Evolutionary conservation across 2,888 invertebrate species (phyloP), one percentile per base, ranked within the genome.

Genomic region (Buathra laborator): DNA sequence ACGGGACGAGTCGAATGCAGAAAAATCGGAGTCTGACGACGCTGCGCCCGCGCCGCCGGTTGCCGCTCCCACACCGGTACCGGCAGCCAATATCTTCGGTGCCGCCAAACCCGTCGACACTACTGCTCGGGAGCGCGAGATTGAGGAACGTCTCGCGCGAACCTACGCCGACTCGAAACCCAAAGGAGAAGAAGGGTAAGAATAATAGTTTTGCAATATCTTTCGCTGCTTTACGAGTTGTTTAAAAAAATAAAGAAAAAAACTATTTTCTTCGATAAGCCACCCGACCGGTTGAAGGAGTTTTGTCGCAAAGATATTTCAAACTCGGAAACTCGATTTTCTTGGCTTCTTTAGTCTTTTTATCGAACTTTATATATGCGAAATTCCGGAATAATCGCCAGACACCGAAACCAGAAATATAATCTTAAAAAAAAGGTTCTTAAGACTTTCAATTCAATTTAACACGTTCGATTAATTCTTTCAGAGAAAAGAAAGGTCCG

Each of bases 71-170:
- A 93, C 95, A 76, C 95, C 95, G 10, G 95, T 95, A 72, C 94
- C 96, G 1, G 95, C 96, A 0, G 96, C 96, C 67, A 97, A 97
- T 81, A 98, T 99, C 88, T 99, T 99, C 93, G 99, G 99, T n/a
- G 97, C 96, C 44, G 99, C 99, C 19, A 98, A 97, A 93, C 99
- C 99, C 0, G 99, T 99, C 0, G 98, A 99, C 93, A 99, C 99
- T 1, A 96, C 98, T 74, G 97, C 98, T 66, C 96, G 97, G 89
- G 98, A 99, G 91, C 95, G 97, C 76, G 97, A 98, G 94, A 99
- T 99, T 87, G 99, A 99, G 92, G 97, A 98, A 92, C 96, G 98
- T 88, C 94, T 98, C 71, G 96, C 96, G 44, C 96, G 96, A 90
- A 89, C 88, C 16, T 90, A 90, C 29, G 90, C 91, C 10, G 92